Evolutionary conservation across 2,113 vertebrate genomes (phyloP).

Genomic region (Chaetodon trifascialis): DNA sequence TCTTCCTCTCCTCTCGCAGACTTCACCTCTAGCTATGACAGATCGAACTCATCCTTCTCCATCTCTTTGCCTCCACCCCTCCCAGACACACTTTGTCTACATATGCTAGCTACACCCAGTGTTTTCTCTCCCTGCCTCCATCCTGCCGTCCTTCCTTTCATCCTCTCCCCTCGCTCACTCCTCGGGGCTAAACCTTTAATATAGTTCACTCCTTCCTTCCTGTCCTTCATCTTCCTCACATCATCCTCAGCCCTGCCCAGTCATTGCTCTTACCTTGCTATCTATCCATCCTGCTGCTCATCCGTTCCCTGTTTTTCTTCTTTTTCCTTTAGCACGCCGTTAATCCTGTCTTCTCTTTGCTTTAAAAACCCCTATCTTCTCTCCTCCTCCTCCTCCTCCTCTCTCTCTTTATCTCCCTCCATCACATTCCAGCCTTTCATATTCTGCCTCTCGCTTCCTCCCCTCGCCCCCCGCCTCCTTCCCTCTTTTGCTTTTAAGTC

Average conservation of each 20-base stretch:
- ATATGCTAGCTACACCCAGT: background rate
- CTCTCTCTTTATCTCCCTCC: background rate
- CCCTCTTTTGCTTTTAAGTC: constrained; percentile 26
- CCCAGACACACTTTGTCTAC: constrained; percentile 6
- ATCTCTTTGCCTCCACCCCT: background rate
- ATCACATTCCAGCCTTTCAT: constrained; percentile 43
- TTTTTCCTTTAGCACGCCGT: too few relatives aligned
- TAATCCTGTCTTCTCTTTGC: background rate
- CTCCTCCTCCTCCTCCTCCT: background rate
- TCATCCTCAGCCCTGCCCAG: background rate
- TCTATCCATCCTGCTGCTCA: background rate
- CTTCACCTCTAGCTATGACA: background rate
- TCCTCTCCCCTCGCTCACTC: background rate
- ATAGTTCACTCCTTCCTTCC: background rate
- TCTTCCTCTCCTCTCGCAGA: constrained; percentile 9
- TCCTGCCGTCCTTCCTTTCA: background rate
- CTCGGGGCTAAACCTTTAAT: constrained; percentile 11
- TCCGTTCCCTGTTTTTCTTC: background rate
- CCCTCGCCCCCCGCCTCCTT: background rate
- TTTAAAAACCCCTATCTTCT: background rate
- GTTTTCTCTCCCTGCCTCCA: background rate
- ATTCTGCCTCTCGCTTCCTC: background rate
- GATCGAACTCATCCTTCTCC: constrained; percentile 9
- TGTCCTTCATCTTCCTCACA: background rate
- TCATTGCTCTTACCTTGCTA: background rate